phyloP scores from a whole-genome alignment of 2,113 vertebrate species.

The Poeciliopsis prolifica region DNA sequence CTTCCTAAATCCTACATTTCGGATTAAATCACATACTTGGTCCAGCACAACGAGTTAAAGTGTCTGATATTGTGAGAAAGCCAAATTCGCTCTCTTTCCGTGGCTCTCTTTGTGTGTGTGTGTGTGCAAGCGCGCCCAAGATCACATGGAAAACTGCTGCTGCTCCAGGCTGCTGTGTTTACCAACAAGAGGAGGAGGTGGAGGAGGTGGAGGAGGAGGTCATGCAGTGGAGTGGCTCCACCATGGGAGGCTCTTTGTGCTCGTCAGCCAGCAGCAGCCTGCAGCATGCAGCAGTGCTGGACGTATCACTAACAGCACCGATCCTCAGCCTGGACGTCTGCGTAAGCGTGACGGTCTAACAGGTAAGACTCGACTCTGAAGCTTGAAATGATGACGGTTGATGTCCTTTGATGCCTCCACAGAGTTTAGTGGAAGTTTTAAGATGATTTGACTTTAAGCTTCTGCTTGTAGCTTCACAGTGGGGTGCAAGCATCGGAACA shows the following conservation, averaged over 20 bases:
- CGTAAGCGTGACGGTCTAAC: neutral
- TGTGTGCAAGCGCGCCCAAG: slow-evolving; percentile 2
- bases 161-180: slow-evolving; percentile 67
- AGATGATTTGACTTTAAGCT: neutral
- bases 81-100: no score
- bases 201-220: slow-evolving; percentile 39
- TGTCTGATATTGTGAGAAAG: no score
- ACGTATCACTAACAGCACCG: slow-evolving; percentile 12
- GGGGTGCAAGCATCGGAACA: neutral
- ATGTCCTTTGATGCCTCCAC: neutral
- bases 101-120: no score
- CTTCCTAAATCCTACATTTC: no score
- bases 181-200: slow-evolving; percentile 58
- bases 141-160: slow-evolving; percentile 63
- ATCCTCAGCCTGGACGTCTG: slow-evolving; percentile 28
- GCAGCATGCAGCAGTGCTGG: slow-evolving; percentile 21
- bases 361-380: slow-evolving; percentile 42
- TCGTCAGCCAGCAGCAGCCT: slow-evolving; percentile 33
- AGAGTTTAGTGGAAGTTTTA: neutral
- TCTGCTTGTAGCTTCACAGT: neutral
- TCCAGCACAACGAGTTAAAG: no score
- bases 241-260: slow-evolving; percentile 42
- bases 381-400: neutral
- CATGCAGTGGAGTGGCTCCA: slow-evolving; percentile 40
- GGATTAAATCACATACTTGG: no score